phyloP scores from a whole-genome alignment of 2,113 vertebrate species.

The Varanus komodoensis region DNA sequence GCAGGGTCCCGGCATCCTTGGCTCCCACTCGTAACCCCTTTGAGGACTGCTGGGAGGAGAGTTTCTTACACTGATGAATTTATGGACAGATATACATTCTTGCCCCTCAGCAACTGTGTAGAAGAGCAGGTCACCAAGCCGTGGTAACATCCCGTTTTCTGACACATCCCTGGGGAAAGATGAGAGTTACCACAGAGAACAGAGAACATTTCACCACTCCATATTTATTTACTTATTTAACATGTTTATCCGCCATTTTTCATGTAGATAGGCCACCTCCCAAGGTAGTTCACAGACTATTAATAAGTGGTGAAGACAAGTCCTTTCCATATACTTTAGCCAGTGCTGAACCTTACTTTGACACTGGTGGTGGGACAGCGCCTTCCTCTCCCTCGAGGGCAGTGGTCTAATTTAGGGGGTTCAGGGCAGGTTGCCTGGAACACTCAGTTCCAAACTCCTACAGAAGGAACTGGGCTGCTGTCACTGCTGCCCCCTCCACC shows the following conservation, averaged over 20 bases:
- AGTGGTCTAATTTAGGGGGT: no score
- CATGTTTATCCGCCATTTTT: not conserved
- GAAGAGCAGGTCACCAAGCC: slow-evolving; percentile 23
- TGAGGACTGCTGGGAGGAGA: not conserved
- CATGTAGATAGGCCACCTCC: not conserved
- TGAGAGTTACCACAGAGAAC: not conserved
- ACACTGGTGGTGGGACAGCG: no score
- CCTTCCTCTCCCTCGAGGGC: no score
- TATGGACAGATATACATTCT: slow-evolving; percentile 20
- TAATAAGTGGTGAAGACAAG: not conserved
- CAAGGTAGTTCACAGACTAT: not conserved
- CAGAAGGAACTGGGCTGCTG: no score
- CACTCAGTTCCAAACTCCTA: no score
- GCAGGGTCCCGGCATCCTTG: no score
- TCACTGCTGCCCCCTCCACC: no score
- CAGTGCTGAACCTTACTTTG: not conserved
- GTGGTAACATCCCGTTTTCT: slow-evolving; percentile 19
- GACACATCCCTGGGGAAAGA: slow-evolving; percentile 19
- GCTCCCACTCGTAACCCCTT: no score
- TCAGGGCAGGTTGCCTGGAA: no score
- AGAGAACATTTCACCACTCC: not conserved
- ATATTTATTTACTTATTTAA: not conserved
- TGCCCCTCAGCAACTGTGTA: slow-evolving; percentile 23
- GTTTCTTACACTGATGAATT: slow-evolving; percentile 21
- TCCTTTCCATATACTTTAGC: no score